Evolutionary conservation across 2,113 vertebrate genomes (phyloP).

Genomic region (Eurypyga helias): DNA sequence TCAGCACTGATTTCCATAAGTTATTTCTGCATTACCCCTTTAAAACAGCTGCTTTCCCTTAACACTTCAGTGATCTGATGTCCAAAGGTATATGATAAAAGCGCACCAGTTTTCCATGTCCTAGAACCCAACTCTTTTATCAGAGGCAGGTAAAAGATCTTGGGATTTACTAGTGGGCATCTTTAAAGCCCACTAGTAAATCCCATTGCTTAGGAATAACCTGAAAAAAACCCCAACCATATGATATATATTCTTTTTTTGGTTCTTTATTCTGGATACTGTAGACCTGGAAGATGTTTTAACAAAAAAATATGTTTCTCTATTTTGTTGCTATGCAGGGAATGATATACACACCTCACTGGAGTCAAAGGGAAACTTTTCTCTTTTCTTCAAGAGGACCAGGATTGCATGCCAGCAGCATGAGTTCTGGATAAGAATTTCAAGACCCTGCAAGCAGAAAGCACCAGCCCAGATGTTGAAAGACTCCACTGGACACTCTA

Average conservation of each 20-base stretch:
- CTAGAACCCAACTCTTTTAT: neutral
- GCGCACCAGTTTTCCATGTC: neutral
- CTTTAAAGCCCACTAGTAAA: neutral
- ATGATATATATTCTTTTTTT: neutral
- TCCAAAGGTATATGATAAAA: neutral
- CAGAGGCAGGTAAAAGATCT: neutral
- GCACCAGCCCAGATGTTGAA: neutral
- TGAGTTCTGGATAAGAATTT: neutral
- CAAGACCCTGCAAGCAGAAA: neutral
- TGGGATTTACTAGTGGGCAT: no score
- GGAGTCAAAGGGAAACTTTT: neutral
- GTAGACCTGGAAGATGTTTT: neutral
- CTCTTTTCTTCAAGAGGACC: neutral
- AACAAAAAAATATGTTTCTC: neutral
- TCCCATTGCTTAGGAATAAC: neutral
- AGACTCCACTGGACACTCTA: neutral
- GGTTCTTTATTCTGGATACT: neutral
- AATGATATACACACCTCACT: fast-evolving
- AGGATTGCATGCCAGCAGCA: neutral
- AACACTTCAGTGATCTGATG: neutral
- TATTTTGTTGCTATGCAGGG: neutral
- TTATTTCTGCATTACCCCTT: neutral
- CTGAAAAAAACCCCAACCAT: neutral
- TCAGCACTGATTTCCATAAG: neutral
- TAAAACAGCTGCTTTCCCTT: neutral